These are phyloP conservation scores for Drosophila teissieri DNA, from an alignment of 1,140 invertebrate genomes.

Conservation along the genomic window DNA sequence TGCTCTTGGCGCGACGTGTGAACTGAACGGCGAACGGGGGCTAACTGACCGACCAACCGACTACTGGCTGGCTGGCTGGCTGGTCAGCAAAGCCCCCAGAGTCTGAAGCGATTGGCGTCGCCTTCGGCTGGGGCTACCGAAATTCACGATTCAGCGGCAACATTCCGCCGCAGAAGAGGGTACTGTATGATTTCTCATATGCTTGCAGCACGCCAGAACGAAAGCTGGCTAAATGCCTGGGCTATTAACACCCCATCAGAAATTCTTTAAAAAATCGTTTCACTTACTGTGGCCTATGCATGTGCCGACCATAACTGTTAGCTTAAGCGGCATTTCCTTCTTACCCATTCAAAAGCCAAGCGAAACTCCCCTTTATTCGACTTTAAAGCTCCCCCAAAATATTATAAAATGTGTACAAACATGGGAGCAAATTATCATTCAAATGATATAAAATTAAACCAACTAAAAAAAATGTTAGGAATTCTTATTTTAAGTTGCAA, in stretches of 20 bases:
- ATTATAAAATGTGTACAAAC: not conserved
- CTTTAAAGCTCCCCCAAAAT: not conserved
- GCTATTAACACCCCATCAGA: not conserved
- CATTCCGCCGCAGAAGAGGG: slow-evolving; percentile 12
- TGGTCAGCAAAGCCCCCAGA: slow-evolving; percentile 24
- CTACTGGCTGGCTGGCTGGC: slow-evolving; percentile 3
- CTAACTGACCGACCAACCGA: slow-evolving; percentile 16
- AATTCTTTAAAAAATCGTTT: not conserved
- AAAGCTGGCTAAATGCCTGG: not conserved
- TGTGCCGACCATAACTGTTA: not conserved
- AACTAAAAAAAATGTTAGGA: too few species aligned
- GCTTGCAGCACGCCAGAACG: slow-evolving; percentile 1
- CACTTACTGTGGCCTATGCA: not conserved
- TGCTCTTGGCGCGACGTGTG: slow-evolving; percentile 25
- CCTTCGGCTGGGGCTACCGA: slow-evolving; percentile 24
- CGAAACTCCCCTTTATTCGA: not conserved
- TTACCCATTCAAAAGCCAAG: not conserved
- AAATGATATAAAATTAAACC: not conserved
- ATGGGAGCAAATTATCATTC: not conserved
- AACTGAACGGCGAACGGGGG: slow-evolving; percentile 14
- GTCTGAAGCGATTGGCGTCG: slow-evolving; percentile 14
- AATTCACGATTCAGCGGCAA: slow-evolving; percentile 15
- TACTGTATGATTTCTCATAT: slow-evolving; percentile 20
- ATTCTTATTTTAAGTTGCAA: too few species aligned
- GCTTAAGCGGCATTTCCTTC: not conserved